These are phyloP conservation scores for Eospalax fontanierii DNA, from an alignment of 2,797 vertebrate species.

Conservation along the genomic window DNA sequence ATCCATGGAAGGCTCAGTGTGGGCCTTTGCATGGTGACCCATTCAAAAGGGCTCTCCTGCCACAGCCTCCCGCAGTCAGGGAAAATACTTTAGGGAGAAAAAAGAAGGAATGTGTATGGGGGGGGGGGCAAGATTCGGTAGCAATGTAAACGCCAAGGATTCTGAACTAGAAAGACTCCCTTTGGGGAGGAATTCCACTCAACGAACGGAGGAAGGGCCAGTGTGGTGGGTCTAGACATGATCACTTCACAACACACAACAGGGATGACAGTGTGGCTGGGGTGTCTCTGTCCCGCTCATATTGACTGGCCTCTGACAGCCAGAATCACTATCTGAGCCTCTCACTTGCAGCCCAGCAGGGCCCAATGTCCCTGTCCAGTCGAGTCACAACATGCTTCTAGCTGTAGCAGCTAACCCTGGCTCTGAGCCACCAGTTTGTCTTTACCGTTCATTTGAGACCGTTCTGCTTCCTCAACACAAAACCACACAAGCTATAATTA, in stretches of 20 bases:
- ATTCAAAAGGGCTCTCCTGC: neutral
- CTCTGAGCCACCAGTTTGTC: accelerated
- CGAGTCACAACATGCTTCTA: neutral
- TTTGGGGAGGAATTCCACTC: neutral
- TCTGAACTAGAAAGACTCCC: neutral
- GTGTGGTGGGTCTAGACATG: neutral
- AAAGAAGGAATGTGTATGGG: neutral
- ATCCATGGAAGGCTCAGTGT: neutral
- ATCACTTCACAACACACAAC: accelerated
- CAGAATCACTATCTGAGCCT: accelerated
- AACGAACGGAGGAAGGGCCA: neutral
- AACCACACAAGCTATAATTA: constrained; percentile 34
- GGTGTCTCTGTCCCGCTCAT: neutral
- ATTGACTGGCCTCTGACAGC: neutral
- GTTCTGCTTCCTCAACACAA: neutral
- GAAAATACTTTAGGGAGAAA: neutral
- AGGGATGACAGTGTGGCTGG: no score
- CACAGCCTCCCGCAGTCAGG: neutral
- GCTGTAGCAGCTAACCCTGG: neutral
- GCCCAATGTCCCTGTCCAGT: neutral
- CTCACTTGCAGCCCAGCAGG: neutral
- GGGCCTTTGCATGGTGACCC: neutral
- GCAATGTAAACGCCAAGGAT: neutral
- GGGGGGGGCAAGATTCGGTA: neutral
- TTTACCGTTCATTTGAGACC: no score